Base-by-base conservation (phyloP, 2,888 invertebrate species). In the Abrostola triplasia region DNA sequence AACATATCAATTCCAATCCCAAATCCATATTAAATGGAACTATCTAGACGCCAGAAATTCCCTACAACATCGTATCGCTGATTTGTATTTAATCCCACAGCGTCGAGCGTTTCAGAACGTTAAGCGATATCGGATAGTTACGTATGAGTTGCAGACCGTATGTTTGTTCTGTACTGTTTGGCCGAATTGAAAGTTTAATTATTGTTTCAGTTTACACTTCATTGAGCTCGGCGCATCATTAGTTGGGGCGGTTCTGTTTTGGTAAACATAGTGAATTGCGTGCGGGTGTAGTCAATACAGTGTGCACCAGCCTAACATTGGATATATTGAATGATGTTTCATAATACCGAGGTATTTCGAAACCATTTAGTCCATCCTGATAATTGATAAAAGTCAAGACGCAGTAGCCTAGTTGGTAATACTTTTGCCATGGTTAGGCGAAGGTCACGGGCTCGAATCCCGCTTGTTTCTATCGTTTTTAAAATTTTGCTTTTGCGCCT, bases 181-280 rank as follows among this genome's bases (percentile, higher is more conserved):
- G 42, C 5, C 37, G 52, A 66, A 64, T 71, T 11, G 56, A 68
- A 76, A 66, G 58, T 75, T 83, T 80, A 82, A 85, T 88, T 85
- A 81, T 84, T 83, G 81, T 82, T 85, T 82, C 67, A 77, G 81
- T 82, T 79, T 72, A 61, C 67, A 68, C 76, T 81, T 24, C 38
- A 67, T 71, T 68, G 58, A 57, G 52, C 47, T 70, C 42, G 44
- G 48, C 44, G 57, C 38, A 70, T 72, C 75, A 64, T 72, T 72
- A 70, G 74, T 60, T 64, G 60, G 59, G 63, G 73, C 44, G 40
- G 10, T 59, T 48, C 48, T 48, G 56, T 12, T 47, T 44, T 13
- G 24, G 44, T 9, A 47, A 47, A 47, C 44, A 44, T 13, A 9
- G 44, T 24, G 44, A 13, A 47, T 47, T 47, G 44, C 8, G 44